phyloP scores from a whole-genome alignment of 1,140 invertebrate species.

The Hypsibius dujardini region DNA sequence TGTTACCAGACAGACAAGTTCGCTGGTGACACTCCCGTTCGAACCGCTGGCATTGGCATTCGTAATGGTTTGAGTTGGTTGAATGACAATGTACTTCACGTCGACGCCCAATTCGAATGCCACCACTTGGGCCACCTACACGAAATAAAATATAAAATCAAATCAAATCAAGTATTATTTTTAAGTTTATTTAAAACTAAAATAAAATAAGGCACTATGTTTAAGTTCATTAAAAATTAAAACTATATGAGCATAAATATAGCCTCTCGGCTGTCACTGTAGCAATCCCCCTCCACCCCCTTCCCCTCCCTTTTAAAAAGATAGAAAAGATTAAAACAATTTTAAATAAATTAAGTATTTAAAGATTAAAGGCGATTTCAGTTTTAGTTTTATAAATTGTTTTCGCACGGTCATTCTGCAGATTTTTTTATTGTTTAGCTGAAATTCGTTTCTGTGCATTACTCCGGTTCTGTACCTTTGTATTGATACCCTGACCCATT shows the following conservation, averaged over 20 bases:
- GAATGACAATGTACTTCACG: background rate
- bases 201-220: background rate
- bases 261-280: too few species aligned
- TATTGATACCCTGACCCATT: slow-evolving; percentile 51
- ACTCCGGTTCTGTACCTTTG: slow-evolving; percentile 34
- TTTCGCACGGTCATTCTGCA: background rate
- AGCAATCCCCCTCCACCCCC: too few species aligned
- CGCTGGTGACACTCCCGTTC: slow-evolving; percentile 18
- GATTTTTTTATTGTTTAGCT: slow-evolving; percentile 2
- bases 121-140: background rate
- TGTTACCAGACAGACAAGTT: slow-evolving; percentile 21
- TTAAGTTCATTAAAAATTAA: too few species aligned
- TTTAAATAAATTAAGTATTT: background rate
- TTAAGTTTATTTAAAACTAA: background rate
- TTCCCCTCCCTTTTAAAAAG: background rate
- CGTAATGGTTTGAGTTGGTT: background rate
- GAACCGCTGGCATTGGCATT: slow-evolving; percentile 22
- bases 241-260: too few species aligned
- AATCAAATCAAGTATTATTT: too few species aligned
- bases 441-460: background rate
- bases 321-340: background rate
- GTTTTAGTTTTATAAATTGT: too few species aligned
- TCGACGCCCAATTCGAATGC: slow-evolving; percentile 2
- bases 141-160: background rate
- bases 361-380: too few species aligned